Percentiles rank a stretch among this genome's conserved stretches.
Conservation (phyloP, 2,113 vertebrate species). For the Physeter macrocephalus region DNA sequence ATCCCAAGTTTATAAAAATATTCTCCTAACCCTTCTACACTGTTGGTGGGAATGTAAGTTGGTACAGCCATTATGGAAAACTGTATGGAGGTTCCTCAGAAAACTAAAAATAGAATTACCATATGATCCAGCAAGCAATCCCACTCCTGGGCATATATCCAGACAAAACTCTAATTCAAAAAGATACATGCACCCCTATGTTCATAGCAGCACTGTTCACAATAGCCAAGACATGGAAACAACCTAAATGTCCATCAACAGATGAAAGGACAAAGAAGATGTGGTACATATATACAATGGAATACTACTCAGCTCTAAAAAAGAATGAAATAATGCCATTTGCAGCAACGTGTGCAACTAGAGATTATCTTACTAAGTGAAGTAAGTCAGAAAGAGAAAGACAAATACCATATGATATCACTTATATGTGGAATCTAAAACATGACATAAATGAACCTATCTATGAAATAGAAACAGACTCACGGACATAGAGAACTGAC, state of each 20-base stretch:
- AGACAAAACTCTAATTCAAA: not conserved
- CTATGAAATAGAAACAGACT: not conserved
- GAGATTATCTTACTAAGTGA: not conserved
- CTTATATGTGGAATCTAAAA: not conserved
- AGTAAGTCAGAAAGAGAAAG: not conserved
- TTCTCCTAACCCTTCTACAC: not conserved
- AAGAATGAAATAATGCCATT: not conserved
- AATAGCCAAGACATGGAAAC: not conserved
- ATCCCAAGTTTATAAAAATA: not conserved
- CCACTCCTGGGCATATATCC: not conserved
- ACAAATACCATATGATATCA: not conserved
- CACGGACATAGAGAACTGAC: not conserved
- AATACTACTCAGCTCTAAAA: not conserved
- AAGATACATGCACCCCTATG: not conserved
- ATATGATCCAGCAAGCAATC: rapidly evolving
- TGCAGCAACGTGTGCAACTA: not conserved
- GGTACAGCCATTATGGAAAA: not conserved
- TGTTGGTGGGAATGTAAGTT: not conserved
- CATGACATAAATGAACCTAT: not conserved
- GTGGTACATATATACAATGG: not conserved
- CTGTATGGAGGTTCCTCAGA: not conserved
- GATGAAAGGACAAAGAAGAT: not conserved
- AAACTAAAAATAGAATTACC: not conserved
- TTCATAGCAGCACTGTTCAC: not conserved
- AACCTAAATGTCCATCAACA: not conserved